Evolutionary conservation across 2,113 vertebrate species (phyloP).

Genomic region (Petromus typicus): DNA sequence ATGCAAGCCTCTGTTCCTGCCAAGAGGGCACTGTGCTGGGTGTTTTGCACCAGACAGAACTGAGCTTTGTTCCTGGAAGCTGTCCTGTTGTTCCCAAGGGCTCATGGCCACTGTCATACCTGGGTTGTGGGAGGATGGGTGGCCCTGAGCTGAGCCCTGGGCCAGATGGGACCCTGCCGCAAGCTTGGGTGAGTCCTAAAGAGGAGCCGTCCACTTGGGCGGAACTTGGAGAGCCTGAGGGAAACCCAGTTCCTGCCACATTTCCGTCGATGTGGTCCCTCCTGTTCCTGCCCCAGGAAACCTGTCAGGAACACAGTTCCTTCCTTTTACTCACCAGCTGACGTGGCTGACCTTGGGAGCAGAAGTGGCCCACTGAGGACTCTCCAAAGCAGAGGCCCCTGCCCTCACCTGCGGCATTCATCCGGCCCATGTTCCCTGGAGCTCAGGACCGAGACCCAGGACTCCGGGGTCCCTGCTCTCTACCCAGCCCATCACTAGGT

Average conservation of each 20-base stretch:
- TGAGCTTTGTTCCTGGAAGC: background rate
- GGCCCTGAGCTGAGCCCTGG: background rate
- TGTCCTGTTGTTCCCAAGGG: background rate
- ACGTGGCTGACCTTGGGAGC: background rate
- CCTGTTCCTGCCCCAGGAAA: background rate
- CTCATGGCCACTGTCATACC: background rate
- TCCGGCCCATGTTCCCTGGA: background rate
- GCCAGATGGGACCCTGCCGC: background rate
- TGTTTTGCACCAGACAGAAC: background rate
- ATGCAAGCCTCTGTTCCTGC: background rate
- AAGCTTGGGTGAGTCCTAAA: background rate
- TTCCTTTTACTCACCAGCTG: background rate
- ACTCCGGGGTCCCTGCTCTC: background rate
- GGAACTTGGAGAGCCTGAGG: background rate
- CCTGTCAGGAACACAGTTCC: background rate
- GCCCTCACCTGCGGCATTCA: slow-evolving; percentile 79
- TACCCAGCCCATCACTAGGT: background rate
- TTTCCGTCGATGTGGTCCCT: background rate
- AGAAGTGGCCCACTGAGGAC: background rate
- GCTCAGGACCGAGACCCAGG: background rate
- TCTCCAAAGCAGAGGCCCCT: background rate
- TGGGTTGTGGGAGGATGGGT: background rate
- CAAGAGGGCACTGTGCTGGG: background rate
- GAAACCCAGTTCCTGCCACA: background rate
- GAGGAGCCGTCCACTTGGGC: background rate